Evolutionary conservation across 2,113 vertebrate species (phyloP).

Genomic region (Pedetes capensis): DNA sequence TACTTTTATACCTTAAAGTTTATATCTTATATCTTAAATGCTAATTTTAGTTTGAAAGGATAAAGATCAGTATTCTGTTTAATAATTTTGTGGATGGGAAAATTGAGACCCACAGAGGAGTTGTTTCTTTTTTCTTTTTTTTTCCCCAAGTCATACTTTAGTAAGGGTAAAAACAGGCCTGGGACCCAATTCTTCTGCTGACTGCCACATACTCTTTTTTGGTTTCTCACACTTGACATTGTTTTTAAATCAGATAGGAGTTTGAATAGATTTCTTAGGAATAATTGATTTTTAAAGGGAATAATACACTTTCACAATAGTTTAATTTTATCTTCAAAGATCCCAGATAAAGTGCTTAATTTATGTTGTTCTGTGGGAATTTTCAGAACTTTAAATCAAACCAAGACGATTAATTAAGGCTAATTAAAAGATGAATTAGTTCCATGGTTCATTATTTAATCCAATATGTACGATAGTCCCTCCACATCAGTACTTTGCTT

Average conservation of each 20-base stretch:
- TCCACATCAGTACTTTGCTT: not conserved
- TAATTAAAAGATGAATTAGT: constrained; percentile 44
- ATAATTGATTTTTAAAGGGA: constrained; percentile 32
- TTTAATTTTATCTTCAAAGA: constrained; percentile 42
- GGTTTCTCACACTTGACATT: not conserved
- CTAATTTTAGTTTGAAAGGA: not conserved
- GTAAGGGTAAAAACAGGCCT: not conserved
- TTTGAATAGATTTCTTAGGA: not conserved
- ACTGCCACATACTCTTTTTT: not conserved
- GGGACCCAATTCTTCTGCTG: not conserved
- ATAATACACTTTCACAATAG: constrained; percentile 18
- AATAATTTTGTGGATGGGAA: not conserved
- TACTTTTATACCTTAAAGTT: constrained; percentile 7
- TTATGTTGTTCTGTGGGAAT: not conserved
- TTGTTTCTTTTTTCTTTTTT: too few relatives aligned
- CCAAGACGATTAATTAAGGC: not conserved
- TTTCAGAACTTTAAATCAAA: constrained; percentile 51
- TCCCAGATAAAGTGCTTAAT: constrained; percentile 6
- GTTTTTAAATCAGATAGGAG: not conserved
- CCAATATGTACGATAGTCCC: not conserved
- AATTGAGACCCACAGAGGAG: not conserved
- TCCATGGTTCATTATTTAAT: constrained; percentile 35
- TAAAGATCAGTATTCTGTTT: not conserved
- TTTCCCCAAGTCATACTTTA: not conserved
- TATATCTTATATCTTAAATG: constrained; percentile 36